phyloP scores from a whole-genome alignment of 2,113 vertebrate genomes.

The Nyctereutes procyonoides region DNA sequence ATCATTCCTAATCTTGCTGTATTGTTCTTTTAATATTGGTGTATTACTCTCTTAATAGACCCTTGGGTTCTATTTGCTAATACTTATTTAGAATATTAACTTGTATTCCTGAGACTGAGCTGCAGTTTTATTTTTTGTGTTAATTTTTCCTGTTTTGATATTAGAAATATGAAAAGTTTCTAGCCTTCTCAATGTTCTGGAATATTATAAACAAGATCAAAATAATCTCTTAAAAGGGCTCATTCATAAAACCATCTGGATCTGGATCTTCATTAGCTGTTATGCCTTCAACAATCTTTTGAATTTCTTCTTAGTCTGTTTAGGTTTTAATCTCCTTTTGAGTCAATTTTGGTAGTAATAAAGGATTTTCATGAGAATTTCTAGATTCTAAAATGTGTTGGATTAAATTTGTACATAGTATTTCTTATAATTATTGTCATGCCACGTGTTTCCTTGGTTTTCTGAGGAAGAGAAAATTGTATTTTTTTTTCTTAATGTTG shows the following conservation, averaged over 20 bases:
- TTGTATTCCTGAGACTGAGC: background rate
- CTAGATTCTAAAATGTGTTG: background rate
- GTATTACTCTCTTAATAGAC: background rate
- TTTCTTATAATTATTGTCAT: background rate
- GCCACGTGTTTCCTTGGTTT: background rate
- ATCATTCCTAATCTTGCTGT: background rate
- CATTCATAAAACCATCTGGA: background rate
- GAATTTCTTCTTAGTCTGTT: constrained; percentile 1
- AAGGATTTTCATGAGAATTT: background rate
- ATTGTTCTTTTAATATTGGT: background rate
- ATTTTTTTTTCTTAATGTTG: background rate
- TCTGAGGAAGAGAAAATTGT: background rate
- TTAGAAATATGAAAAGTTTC: background rate
- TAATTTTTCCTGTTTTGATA: constrained; percentile 40
- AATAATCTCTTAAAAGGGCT: background rate
- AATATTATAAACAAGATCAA: background rate
- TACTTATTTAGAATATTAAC: background rate
- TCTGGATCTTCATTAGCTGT: background rate
- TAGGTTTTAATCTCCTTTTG: background rate
- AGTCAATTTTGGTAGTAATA: background rate
- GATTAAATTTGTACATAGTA: background rate
- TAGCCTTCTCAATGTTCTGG: background rate
- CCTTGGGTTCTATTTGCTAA: background rate
- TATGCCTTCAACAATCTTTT: background rate
- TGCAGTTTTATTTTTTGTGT: background rate